phyloP scores from a whole-genome alignment of 2,888 invertebrate species.

The Crepidodera aurea region DNA sequence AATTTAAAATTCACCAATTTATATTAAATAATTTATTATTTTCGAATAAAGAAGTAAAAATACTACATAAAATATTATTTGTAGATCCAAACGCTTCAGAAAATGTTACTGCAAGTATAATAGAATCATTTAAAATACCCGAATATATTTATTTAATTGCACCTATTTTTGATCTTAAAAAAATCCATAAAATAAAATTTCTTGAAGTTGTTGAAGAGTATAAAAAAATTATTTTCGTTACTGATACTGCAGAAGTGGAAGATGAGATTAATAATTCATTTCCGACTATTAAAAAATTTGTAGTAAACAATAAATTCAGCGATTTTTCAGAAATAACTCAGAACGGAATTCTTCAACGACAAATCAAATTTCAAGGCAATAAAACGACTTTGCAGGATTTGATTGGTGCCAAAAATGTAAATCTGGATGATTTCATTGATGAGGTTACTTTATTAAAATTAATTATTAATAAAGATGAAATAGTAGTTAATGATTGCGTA shows the following conservation, averaged over 20 bases:
- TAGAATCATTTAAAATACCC: neutral
- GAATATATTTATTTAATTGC: neutral
- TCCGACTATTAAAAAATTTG: neutral
- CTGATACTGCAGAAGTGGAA: neutral
- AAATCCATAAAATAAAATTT: neutral
- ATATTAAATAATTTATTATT: neutral
- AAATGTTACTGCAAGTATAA: neutral
- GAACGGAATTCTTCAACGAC: neutral
- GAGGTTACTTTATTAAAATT: neutral
- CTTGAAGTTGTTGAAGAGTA: neutral
- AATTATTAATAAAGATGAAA: neutral
- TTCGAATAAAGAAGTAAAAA: neutral
- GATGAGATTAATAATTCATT: neutral
- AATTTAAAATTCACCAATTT: neutral
- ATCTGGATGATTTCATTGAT: neutral
- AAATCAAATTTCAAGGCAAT: slow-evolving; percentile 3
- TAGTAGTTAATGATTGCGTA: neutral
- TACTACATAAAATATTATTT: neutral
- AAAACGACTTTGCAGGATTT: neutral
- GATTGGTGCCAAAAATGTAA: neutral
- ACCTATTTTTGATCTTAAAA: neutral
- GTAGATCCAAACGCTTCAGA: neutral
- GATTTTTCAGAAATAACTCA: slow-evolving; percentile 1
- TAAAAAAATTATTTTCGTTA: neutral
- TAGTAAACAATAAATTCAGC: neutral